These are phyloP conservation scores for Pogona vitticeps DNA, from an alignment of 2,113 vertebrate species.

Conservation along the genomic window DNA sequence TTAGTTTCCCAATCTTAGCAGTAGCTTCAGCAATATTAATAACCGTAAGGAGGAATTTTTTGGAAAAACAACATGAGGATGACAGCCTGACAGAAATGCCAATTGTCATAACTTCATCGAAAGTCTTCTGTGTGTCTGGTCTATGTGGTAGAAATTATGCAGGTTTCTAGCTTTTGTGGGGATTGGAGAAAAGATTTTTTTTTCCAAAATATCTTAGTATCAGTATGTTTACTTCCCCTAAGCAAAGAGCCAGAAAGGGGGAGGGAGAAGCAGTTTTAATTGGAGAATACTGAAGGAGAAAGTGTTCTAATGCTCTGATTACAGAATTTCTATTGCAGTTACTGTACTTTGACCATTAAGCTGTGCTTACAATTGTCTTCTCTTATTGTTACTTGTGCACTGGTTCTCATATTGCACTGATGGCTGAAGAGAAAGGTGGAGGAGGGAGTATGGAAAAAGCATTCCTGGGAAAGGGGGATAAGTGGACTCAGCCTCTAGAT, in stretches of 20 bases:
- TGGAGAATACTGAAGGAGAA: neutral
- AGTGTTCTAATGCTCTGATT: neutral
- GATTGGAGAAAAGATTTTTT: neutral
- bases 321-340: neutral
- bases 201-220: neutral
- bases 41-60: neutral
- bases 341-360: neutral
- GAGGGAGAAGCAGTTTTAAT: neutral
- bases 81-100: neutral
- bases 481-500: neutral
- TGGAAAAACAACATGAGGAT: neutral
- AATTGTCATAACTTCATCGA: neutral
- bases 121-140: neutral
- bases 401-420: neutral
- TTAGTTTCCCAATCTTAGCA: neutral
- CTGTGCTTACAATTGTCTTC: neutral
- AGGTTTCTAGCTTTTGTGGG: neutral
- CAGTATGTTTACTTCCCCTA: neutral
- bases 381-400: neutral
- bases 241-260: neutral
- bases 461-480: neutral
- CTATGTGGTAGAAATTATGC: neutral
- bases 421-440: neutral
- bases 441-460: neutral
- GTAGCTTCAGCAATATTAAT: neutral